Conservation (phyloP, 2,888 invertebrate genomes). For the Harmothoe impar region DNA sequence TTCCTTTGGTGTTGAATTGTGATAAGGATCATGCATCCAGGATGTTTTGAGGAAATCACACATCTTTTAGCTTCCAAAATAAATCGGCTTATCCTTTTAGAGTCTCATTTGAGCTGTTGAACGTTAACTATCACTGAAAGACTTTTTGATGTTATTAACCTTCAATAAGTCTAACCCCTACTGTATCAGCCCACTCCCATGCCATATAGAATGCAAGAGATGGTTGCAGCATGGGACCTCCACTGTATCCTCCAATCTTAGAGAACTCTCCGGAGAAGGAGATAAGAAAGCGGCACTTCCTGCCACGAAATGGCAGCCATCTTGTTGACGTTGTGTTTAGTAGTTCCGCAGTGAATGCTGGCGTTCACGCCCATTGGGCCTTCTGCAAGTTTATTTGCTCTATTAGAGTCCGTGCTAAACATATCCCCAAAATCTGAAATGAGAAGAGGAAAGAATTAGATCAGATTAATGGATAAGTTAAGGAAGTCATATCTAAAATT, state of each 20-base stretch:
- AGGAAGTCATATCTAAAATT: no score
- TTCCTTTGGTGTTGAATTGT: no score
- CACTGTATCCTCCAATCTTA: neutral
- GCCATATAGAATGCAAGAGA: neutral
- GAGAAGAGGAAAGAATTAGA: neutral
- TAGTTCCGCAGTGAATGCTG: slow-evolving; percentile 52
- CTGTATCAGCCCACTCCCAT: neutral
- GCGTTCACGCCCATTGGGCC: slow-evolving; percentile 66
- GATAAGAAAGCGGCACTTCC: neutral
- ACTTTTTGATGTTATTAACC: neutral
- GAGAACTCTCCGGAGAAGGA: neutral
- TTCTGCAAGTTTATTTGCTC: slow-evolving; percentile 67
- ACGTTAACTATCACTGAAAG: neutral
- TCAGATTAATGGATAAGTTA: neutral
- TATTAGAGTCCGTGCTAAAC: slow-evolving; percentile 67
- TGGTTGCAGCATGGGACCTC: neutral
- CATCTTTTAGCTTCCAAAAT: no score
- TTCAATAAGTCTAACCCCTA: neutral
- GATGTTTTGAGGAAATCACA: no score
- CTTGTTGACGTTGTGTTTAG: neutral
- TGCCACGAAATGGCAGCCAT: neutral
- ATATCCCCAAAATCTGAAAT: slow-evolving; percentile 68
- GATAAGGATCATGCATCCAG: no score
- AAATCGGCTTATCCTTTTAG: neutral
- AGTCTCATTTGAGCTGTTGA: neutral